Conservation (phyloP, 2,797 vertebrate genomes). For the Mormyrops boulengeri region DNA sequence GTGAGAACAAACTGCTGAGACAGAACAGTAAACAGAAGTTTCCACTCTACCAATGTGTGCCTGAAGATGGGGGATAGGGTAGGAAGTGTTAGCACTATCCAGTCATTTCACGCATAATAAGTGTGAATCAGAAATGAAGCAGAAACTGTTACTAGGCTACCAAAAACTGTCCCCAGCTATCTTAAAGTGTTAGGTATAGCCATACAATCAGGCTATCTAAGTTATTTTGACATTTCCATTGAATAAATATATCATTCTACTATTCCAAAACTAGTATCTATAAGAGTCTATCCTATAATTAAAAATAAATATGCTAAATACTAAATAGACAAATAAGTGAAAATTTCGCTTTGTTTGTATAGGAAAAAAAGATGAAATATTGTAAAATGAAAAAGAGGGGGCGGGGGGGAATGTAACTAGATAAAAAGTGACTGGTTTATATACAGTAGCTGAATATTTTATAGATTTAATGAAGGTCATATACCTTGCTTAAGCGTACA, state of each 20-base stretch:
- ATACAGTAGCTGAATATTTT: background rate
- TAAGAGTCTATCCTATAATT: background rate
- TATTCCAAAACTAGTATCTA: background rate
- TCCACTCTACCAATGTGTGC: constrained; percentile 46
- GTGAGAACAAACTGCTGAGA: constrained; percentile 59
- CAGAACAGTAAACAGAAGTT: constrained; percentile 53
- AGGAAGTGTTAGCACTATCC: constrained; percentile 11
- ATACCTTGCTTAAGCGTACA: background rate
- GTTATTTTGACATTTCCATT: background rate
- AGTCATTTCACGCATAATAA: constrained; percentile 16
- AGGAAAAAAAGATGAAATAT: background rate
- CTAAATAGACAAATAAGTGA: background rate
- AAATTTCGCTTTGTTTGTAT: background rate
- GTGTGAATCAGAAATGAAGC: background rate
- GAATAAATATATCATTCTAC: background rate
- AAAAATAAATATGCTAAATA: background rate
- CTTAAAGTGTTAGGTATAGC: background rate
- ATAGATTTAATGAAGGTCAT: background rate
- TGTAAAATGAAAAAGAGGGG: too few species aligned
- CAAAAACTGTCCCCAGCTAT: background rate
- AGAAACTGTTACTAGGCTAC: background rate
- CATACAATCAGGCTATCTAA: background rate
- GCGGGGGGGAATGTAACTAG: background rate
- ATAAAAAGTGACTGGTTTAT: background rate
- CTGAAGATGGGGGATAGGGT: constrained; percentile 49